These are phyloP conservation scores for Progne subis DNA, from an alignment of 2,113 vertebrate genomes.

Conservation along the genomic window DNA sequence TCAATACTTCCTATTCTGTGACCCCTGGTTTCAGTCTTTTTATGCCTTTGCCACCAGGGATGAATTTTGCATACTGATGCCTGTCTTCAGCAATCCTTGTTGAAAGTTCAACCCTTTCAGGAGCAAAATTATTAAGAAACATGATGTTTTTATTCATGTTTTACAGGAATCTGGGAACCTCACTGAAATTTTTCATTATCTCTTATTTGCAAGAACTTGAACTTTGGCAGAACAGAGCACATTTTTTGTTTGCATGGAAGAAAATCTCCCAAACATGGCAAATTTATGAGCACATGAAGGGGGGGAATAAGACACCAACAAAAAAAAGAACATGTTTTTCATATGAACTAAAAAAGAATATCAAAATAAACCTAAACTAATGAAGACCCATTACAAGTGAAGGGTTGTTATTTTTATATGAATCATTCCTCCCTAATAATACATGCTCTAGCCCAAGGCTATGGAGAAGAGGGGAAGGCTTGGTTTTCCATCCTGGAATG, in stretches of 20 bases:
- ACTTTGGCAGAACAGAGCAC: neutral
- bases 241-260: neutral
- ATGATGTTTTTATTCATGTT: neutral
- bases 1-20: slow-evolving; percentile 12
- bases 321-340: neutral
- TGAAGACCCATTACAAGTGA: neutral
- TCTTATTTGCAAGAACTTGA: neutral
- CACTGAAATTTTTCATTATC: neutral
- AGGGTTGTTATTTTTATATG: neutral
- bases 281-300: neutral
- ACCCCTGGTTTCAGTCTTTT: slow-evolving; percentile 5
- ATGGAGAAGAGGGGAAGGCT: neutral
- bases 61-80: slow-evolving; percentile 1
- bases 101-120: neutral
- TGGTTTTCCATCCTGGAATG: neutral
- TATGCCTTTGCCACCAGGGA: slow-evolving; percentile 1
- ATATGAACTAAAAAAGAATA: neutral
- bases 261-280: neutral
- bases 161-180: neutral
- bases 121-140: neutral
- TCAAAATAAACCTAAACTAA: neutral
- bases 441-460: neutral
- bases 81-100: neutral
- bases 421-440: neutral
- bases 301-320: too few relatives aligned